Evolutionary conservation across 37 sponge, comb jelly and placozoan genomes (phyloP).

Genomic region (Crambe crambe): DNA sequence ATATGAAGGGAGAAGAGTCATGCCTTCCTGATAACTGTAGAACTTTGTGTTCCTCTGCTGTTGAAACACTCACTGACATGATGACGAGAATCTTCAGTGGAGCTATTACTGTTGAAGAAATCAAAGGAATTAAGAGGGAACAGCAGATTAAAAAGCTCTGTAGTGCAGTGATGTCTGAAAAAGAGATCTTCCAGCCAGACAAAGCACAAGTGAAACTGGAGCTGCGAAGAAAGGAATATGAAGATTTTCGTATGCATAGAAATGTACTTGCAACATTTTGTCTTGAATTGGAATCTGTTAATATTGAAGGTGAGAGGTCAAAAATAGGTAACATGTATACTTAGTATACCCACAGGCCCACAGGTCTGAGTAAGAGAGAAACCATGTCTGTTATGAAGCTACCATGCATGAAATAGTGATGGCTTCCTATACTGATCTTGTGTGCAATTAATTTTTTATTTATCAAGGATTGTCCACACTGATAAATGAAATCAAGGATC

Average conservation of each 20-base stretch:
- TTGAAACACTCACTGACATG: slow-evolving; percentile 6
- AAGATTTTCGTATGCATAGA: background rate
- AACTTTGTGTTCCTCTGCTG: slow-evolving; percentile 21
- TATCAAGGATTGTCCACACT: background rate
- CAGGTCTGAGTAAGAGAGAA: too few relatives aligned
- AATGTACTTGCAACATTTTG: slow-evolving; percentile 14
- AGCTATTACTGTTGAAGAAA: slow-evolving; percentile 32
- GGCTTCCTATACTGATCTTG: too few relatives aligned
- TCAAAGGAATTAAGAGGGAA: slow-evolving; percentile 7
- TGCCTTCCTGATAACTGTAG: slow-evolving; percentile 30
- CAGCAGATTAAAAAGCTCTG: slow-evolving; percentile 43
- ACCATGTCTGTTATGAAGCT: too few relatives aligned
- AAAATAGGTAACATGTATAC: background rate
- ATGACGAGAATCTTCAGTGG: slow-evolving; percentile 2
- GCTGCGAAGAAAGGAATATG: background rate
- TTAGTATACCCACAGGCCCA: too few relatives aligned
- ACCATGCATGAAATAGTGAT: too few relatives aligned
- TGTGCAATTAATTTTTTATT: too few relatives aligned
- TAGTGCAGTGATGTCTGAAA: slow-evolving; percentile 9
- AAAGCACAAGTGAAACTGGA: background rate
- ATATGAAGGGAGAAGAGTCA: background rate
- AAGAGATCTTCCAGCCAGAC: background rate
- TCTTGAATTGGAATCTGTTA: background rate
- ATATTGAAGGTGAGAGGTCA: background rate
- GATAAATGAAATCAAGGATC: background rate